A percentile compares a stretch with the other conserved stretches of the same genome.
These are phyloP conservation scores for Chymomyza caudatula DNA, from an alignment of 2,888 invertebrate genomes.

Conservation along the genomic window DNA sequence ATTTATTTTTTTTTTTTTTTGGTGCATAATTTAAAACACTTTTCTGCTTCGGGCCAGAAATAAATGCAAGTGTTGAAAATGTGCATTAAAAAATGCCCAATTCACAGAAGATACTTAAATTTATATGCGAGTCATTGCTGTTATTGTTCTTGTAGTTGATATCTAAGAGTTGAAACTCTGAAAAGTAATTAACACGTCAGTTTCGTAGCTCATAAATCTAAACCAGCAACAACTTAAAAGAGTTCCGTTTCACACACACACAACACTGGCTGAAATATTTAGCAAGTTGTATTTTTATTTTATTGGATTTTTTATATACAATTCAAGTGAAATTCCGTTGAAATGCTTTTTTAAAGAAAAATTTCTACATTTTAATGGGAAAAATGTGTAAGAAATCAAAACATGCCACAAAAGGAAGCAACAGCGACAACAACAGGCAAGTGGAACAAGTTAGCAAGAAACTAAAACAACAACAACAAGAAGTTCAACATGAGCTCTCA, in stretches of 20 bases:
- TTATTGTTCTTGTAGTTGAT: neutral
- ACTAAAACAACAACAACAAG: constrained; percentile 4
- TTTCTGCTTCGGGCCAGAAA: neutral
- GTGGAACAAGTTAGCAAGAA: constrained; percentile 11
- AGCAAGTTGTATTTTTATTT: no score
- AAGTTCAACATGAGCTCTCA: neutral
- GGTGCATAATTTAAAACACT: neutral
- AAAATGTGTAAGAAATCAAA: constrained; percentile 56
- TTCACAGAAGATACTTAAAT: neutral
- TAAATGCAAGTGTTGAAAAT: neutral
- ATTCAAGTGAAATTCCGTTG: constrained; percentile 35
- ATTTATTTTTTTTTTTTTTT: no score
- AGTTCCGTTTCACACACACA: neutral
- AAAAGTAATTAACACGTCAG: constrained; percentile 51
- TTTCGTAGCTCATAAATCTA: constrained; percentile 31
- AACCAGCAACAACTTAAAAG: neutral
- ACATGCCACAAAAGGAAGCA: constrained; percentile 24
- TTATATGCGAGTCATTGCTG: neutral
- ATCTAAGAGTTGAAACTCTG: neutral
- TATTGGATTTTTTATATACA: neutral
- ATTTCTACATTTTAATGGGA: constrained; percentile 36
- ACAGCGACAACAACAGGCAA: neutral
- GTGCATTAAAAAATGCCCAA: neutral
- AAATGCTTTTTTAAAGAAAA: constrained; percentile 23
- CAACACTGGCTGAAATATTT: no score